These are phyloP conservation scores for Chlorops oryzae DNA, from an alignment of 1,140 invertebrate genomes.

Conservation along the genomic window DNA sequence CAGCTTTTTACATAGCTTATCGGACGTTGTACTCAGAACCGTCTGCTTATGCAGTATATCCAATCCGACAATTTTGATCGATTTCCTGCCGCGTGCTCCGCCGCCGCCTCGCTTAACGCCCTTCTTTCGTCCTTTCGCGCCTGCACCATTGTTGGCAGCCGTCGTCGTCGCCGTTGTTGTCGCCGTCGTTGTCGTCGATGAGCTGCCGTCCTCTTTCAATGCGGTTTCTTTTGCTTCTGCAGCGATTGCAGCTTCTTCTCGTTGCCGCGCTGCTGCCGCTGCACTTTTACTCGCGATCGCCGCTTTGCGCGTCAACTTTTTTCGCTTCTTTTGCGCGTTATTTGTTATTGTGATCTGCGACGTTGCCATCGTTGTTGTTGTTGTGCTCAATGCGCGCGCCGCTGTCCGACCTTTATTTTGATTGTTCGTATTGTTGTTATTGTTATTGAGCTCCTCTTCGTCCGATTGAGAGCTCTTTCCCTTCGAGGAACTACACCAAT, in stretches of 20 bases:
- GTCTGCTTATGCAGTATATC: conserved; percentile 88
- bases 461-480: conserved; percentile 56
- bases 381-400: no score
- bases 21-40: conserved; percentile 68
- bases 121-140: conserved; percentile 23
- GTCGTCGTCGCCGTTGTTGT: not conserved
- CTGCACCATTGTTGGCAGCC: conserved; percentile 26
- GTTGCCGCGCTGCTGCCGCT: conserved; percentile 26
- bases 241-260: conserved; percentile 10
- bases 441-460: conserved; percentile 47
- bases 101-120: conserved; percentile 41
- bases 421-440: conserved; percentile 20
- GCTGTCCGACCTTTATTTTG: not conserved
- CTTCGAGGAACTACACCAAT: conserved; percentile 59
- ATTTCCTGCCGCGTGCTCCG: conserved; percentile 32
- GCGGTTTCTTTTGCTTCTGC: conserved; percentile 17
- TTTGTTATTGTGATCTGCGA: conserved; percentile 30
- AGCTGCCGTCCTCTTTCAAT: conserved; percentile 30
- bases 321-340: conserved; percentile 44
- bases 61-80: conserved; percentile 65
- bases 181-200: conserved; percentile 13
- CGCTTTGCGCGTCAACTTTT: conserved; percentile 42
- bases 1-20: conserved; percentile 58
- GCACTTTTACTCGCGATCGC: conserved; percentile 44
- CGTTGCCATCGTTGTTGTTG: conserved; percentile 18